Conservation (phyloP, 2,797 vertebrate species). For the Gobionotothen gibberifrons region DNA sequence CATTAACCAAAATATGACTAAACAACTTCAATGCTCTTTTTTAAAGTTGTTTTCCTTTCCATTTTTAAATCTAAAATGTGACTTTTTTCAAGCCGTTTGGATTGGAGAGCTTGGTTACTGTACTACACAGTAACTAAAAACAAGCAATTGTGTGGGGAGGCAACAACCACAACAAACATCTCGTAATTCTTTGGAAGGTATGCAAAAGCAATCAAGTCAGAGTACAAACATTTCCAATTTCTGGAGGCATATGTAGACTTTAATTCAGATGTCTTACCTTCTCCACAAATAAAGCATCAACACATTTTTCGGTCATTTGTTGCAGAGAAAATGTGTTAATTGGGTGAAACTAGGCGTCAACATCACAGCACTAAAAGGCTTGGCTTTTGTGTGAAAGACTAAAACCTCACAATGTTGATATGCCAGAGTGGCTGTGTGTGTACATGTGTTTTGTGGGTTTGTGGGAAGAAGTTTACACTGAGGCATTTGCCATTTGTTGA, state of each 20-base stretch:
- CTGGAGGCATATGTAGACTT: constrained; percentile 14
- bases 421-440: constrained; percentile 41
- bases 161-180: constrained; percentile 44
- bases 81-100: constrained; percentile 15
- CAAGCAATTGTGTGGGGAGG: constrained; percentile 34
- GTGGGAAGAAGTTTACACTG: constrained; percentile 43
- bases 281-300: constrained; percentile 36
- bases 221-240: constrained; percentile 10
- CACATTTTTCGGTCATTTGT: constrained; percentile 43
- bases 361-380: constrained; percentile 52
- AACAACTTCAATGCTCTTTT: background rate
- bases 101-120: constrained; percentile 20
- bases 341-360: constrained; percentile 47
- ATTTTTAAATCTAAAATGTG: background rate
- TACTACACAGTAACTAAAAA: constrained; percentile 27
- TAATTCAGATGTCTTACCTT: constrained; percentile 33
- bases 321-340: constrained; percentile 55
- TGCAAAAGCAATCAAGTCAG: constrained; percentile 43
- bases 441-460: constrained; percentile 49
- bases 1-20: background rate
- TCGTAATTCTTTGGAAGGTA: constrained; percentile 37
- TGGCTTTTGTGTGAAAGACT: constrained; percentile 55
- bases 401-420: constrained; percentile 46
- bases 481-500: constrained; percentile 57
- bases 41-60: background rate